Percentiles rank a stretch among this genome's conserved stretches.
These are phyloP conservation scores for Amphiprion ocellaris DNA, from an alignment of 2,113 vertebrate species.

Conservation along the genomic window DNA sequence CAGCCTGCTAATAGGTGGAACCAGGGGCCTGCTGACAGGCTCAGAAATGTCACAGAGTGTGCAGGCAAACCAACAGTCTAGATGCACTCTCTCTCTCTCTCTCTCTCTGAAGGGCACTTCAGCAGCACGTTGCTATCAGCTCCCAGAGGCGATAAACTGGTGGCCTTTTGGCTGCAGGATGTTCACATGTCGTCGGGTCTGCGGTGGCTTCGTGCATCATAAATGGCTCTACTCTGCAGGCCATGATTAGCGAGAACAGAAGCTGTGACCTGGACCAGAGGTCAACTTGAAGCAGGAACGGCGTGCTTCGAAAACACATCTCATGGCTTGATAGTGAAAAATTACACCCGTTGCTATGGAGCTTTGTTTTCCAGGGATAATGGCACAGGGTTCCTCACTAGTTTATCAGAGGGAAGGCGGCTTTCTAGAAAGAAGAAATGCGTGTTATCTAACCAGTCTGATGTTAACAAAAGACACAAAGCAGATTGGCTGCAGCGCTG, in stretches of 20 bases:
- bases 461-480: constrained; percentile 28
- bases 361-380: constrained; percentile 59
- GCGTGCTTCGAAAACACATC: constrained; percentile 25
- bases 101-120: constrained; percentile 11
- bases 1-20: constrained; percentile 8
- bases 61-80: background rate
- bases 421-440: background rate
- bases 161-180: background rate
- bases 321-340: constrained; percentile 22
- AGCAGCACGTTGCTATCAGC: background rate
- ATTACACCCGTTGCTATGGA: constrained; percentile 67
- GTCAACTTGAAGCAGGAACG: constrained; percentile 40
- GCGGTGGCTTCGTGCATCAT: constrained; percentile 2
- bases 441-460: constrained; percentile 27
- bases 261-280: constrained; percentile 15
- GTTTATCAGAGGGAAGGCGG: constrained; percentile 23
- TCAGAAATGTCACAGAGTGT: constrained; percentile 31
- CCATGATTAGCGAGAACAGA: background rate
- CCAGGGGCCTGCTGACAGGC: background rate
- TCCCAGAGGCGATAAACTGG: background rate
- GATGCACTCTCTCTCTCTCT: constrained; percentile 15
- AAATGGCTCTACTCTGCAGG: constrained; percentile 9
- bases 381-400: constrained; percentile 35
- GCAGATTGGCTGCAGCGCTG: background rate
- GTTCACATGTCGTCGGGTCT: constrained; percentile 2